phyloP scores from a whole-genome alignment of 2,888 invertebrate genomes.

The Diarsia rubi region DNA sequence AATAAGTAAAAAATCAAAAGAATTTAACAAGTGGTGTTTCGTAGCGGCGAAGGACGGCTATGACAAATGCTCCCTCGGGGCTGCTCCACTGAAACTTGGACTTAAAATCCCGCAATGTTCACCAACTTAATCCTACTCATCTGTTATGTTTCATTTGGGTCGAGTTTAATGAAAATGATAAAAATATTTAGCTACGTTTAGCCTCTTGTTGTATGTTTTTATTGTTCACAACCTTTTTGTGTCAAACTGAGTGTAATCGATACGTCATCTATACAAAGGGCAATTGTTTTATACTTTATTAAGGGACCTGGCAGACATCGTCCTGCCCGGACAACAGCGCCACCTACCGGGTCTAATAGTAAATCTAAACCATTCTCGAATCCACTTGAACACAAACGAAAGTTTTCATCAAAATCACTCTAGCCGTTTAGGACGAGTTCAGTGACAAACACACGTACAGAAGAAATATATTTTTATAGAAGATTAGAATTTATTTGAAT shows the following conservation, averaged over 20 bases:
- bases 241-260: slow-evolving; percentile 21
- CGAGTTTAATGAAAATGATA: slow-evolving; percentile 77
- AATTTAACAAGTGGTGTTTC: slow-evolving; percentile 70
- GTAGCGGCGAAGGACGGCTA: slow-evolving; percentile 58
- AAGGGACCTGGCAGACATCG: too few relatives aligned
- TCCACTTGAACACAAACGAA: too few relatives aligned
- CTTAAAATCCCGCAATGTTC: slow-evolving; percentile 73
- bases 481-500: too few relatives aligned
- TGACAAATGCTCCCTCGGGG: slow-evolving; percentile 80
- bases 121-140: slow-evolving; percentile 73
- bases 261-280: slow-evolving; percentile 15
- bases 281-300: slow-evolving; percentile 32
- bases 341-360: too few relatives aligned
- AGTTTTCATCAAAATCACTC: too few relatives aligned
- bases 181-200: slow-evolving; percentile 69
- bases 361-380: too few relatives aligned
- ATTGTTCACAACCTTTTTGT: slow-evolving; percentile 29
- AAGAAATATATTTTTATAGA: too few relatives aligned
- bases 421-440: too few relatives aligned
- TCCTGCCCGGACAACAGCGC: too few relatives aligned
- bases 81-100: slow-evolving; percentile 72
- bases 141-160: slow-evolving; percentile 78
- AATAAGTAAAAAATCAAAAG: slow-evolving; percentile 72
- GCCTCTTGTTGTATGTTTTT: slow-evolving; percentile 61
- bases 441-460: too few relatives aligned